Conservation (phyloP, 2,888 invertebrate genomes). For the Lamellibrachia satsuma region DNA sequence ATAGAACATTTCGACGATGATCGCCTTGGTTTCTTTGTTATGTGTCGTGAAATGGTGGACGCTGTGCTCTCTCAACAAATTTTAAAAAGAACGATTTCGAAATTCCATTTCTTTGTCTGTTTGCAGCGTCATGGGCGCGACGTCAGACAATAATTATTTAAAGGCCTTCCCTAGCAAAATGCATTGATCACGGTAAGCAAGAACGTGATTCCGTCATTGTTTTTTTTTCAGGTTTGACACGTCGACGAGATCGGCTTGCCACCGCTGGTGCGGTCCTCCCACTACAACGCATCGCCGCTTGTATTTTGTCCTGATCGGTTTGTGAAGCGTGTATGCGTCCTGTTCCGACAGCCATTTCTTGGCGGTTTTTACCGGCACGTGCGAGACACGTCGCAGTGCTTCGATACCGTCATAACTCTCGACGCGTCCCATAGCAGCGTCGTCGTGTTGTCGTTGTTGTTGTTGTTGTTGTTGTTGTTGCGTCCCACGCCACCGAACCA, state of each 20-base stretch:
- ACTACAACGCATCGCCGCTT: background rate
- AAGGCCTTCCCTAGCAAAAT: constrained; percentile 33
- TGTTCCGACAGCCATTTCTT: constrained; percentile 35
- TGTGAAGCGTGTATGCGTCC: constrained; percentile 41
- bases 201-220: constrained; percentile 46
- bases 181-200: constrained; percentile 48
- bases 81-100: constrained; percentile 22
- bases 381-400: background rate
- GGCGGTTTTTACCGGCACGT: background rate
- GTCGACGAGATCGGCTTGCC: background rate
- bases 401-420: background rate
- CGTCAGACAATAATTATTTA: constrained; percentile 33
- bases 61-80: background rate
- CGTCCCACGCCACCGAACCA: background rate
- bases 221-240: constrained; percentile 26
- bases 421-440: background rate
- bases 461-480: background rate
- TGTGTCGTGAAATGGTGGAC: constrained; percentile 23
- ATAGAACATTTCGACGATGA: constrained; percentile 39
- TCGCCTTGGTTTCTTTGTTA: constrained; percentile 28
- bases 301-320: constrained; percentile 33
- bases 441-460: background rate
- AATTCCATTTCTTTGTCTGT: constrained; percentile 19
- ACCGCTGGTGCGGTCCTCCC: background rate
- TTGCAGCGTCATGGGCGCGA: constrained; percentile 36